These are phyloP conservation scores for Rotaria magnacalcarata DNA, from an alignment of 2,888 invertebrate genomes.

Conservation along the genomic window DNA sequence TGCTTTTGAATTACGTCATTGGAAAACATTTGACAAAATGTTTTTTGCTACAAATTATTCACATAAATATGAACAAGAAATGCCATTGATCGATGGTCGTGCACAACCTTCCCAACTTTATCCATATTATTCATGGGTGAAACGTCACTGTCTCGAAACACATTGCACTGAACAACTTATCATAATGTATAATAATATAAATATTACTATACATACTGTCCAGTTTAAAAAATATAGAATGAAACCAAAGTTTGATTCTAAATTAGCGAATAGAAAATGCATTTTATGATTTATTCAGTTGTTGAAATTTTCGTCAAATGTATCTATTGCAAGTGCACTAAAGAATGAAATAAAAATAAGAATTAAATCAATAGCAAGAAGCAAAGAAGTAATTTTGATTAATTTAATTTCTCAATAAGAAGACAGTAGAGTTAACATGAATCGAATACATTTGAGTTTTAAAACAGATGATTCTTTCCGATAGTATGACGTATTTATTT, in stretches of 20 bases:
- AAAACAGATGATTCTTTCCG: no score
- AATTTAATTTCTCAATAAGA: no score
- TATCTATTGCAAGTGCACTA: no score
- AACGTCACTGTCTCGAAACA: background rate
- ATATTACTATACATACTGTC: background rate
- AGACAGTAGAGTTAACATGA: no score
- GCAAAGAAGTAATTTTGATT: no score
- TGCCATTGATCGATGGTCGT: background rate
- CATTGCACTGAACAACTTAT: background rate
- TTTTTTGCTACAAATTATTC: background rate
- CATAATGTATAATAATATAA: background rate
- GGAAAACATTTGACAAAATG: background rate
- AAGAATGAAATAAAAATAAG: no score
- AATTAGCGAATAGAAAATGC: background rate
- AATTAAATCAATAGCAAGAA: no score
- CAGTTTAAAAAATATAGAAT: background rate
- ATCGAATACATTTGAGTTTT: no score
- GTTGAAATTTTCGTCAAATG: no score
- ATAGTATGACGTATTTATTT: no score
- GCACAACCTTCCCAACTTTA: background rate
- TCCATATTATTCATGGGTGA: background rate
- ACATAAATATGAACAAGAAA: background rate
- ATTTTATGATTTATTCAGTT: background rate
- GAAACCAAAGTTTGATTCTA: background rate
- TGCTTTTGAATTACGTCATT: background rate